Evolutionary conservation across 1,140 invertebrate genomes (phyloP).

Genomic region (Marisa cornuarietis): DNA sequence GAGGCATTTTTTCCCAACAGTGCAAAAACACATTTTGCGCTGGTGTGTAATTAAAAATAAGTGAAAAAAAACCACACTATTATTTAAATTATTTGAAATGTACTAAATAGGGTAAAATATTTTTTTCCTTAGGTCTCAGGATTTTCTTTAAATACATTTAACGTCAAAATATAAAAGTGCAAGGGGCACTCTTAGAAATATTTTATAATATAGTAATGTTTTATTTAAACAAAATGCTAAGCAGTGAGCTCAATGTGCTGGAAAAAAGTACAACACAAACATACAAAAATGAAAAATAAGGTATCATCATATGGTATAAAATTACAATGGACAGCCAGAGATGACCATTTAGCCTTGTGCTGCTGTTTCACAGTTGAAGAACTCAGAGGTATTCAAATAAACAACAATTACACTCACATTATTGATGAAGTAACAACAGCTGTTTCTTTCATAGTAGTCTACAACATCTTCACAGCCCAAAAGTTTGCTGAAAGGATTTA

Average conservation of each 20-base stretch:
- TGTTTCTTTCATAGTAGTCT: slow-evolving; percentile 85
- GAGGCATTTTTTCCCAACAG: too few relatives aligned
- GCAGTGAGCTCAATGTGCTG: too few relatives aligned
- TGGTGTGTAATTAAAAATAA: too few relatives aligned
- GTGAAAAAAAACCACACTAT: too few relatives aligned
- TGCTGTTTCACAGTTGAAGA: neutral
- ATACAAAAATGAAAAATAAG: slow-evolving; percentile 4
- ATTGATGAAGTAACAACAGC: slow-evolving; percentile 79
- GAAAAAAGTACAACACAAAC: neutral
- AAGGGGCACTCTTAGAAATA: too few relatives aligned
- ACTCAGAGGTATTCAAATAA: slow-evolving; percentile 3
- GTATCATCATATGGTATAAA: neutral
- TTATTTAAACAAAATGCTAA: neutral
- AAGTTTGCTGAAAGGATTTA: slow-evolving; percentile 73
- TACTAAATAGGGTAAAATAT: neutral
- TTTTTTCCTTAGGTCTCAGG: neutral
- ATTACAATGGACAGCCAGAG: neutral
- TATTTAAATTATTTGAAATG: too few relatives aligned
- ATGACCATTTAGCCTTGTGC: too few relatives aligned
- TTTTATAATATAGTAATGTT: neutral
- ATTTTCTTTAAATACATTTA: too few relatives aligned
- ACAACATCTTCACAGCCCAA: slow-evolving; percentile 80
- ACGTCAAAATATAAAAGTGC: too few relatives aligned
- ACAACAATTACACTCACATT: slow-evolving; percentile 63
- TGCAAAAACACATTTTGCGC: too few relatives aligned